Conservation (phyloP, 1,140 invertebrate genomes). For the Drosophila oshimai region DNA sequence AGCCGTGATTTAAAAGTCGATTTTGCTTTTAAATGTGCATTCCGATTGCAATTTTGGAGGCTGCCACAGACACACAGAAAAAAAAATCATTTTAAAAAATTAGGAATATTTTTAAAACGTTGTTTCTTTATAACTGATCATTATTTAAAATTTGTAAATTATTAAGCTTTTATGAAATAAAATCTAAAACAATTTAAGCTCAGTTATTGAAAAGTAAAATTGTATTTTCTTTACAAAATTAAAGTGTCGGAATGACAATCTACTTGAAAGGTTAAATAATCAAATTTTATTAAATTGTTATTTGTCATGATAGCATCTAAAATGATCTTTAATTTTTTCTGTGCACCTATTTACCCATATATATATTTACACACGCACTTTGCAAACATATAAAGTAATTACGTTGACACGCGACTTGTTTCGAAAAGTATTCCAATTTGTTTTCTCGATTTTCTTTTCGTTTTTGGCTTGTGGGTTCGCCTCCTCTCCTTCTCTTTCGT, state of each 20-base stretch:
- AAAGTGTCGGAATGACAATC: background rate
- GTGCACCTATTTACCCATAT: slow-evolving; percentile 16
- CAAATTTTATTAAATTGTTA: no score
- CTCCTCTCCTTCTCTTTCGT: slow-evolving; percentile 28
- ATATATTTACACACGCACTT: slow-evolving; percentile 34
- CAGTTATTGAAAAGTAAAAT: no score
- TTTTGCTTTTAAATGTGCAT: slow-evolving; percentile 59
- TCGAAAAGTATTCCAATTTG: slow-evolving; percentile 61
- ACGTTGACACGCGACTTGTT: slow-evolving; percentile 69
- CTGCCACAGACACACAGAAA: slow-evolving; percentile 33
- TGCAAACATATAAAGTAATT: slow-evolving; percentile 58
- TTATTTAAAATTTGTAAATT: background rate
- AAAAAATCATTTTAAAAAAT: background rate
- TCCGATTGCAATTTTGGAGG: slow-evolving; percentile 68
- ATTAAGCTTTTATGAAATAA: no score
- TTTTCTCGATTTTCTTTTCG: slow-evolving; percentile 33
- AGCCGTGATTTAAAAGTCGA: slow-evolving; percentile 62
- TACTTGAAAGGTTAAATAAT: no score
- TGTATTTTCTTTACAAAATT: no score
- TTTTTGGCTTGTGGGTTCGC: no score
- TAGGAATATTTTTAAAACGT: no score
- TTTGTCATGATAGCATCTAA: background rate
- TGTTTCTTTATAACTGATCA: no score
- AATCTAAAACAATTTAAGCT: background rate
- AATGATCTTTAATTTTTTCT: background rate